Percentiles rank a stretch among this genome's conserved stretches.
These are phyloP conservation scores for Hoplostethus mediterraneus DNA, from an alignment of 2,797 vertebrate species.

Conservation along the genomic window DNA sequence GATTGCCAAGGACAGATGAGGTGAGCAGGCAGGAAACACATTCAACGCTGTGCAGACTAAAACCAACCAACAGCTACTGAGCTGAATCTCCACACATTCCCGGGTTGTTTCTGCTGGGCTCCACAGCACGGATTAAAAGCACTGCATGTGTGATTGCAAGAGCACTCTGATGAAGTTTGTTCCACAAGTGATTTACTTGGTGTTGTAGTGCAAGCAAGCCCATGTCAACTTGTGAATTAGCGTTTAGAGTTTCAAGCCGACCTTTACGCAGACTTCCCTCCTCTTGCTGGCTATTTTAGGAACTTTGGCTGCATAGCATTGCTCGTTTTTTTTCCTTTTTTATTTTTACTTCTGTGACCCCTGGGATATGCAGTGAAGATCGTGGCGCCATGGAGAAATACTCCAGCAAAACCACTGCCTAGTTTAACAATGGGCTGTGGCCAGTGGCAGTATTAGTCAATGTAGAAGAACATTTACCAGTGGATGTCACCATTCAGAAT, in stretches of 20 bases:
- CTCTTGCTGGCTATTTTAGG: slow-evolving; percentile 82
- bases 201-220: slow-evolving; percentile 52
- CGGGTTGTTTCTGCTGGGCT: background rate
- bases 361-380: slow-evolving; percentile 49
- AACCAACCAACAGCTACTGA: background rate
- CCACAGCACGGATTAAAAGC: background rate
- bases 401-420: background rate
- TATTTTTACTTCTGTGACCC: slow-evolving; percentile 72
- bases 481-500: slow-evolving; percentile 1
- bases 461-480: background rate
- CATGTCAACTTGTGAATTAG: slow-evolving; percentile 26
- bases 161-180: slow-evolving; percentile 6
- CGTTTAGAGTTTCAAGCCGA: slow-evolving; percentile 65
- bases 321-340: slow-evolving; percentile 79
- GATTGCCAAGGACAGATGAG: slow-evolving; percentile 98
- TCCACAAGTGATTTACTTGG: slow-evolving; percentile 39
- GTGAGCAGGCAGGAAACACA: slow-evolving; percentile 64
- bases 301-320: slow-evolving; percentile 47
- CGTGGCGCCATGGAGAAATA: slow-evolving; percentile 18
- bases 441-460: background rate
- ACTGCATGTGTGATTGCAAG: background rate
- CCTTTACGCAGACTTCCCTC: slow-evolving; percentile 84
- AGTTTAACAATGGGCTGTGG: background rate
- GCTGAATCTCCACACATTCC: background rate
- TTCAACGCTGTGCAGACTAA: background rate